phyloP scores from a whole-genome alignment of 1,140 invertebrate genomes.

The Tetramorium simillimum region DNA sequence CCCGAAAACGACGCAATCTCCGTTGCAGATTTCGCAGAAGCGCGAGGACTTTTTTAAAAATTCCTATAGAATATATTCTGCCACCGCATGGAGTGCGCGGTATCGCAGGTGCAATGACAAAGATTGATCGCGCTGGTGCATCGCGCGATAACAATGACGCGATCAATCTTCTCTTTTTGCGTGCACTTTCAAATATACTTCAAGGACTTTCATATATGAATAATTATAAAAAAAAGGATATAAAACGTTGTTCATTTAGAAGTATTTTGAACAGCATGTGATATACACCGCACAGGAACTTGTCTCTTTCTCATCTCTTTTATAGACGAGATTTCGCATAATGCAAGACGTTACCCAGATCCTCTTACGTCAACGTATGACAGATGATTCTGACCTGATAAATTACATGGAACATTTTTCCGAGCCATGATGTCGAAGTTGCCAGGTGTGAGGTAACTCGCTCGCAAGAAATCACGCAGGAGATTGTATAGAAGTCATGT shows the following conservation, averaged over 20 bases:
- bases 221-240: not conserved
- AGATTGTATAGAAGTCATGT: conserved; percentile 56
- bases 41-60: not conserved
- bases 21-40: conserved; percentile 63
- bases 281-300: not conserved
- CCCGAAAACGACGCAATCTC: conserved; percentile 24
- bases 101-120: not conserved
- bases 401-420: conserved; percentile 15
- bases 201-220: not conserved
- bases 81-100: not conserved
- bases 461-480: conserved; percentile 42
- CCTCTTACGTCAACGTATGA: conserved; percentile 13
- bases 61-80: not conserved
- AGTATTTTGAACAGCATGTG: not conserved
- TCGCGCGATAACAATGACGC: not conserved
- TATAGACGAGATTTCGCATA: conserved; percentile 1
- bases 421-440: not conserved
- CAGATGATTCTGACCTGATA: conserved; percentile 33
- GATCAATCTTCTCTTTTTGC: not conserved
- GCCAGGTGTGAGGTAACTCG: conserved; percentile 4
- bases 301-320: not conserved
- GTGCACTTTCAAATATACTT: not conserved
- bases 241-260: not conserved
- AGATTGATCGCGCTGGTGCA: conserved; percentile 2
- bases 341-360: not conserved